Base-by-base conservation (phyloP, 92 coral and sea anemone species). In the Isaurus tuberculatus region DNA sequence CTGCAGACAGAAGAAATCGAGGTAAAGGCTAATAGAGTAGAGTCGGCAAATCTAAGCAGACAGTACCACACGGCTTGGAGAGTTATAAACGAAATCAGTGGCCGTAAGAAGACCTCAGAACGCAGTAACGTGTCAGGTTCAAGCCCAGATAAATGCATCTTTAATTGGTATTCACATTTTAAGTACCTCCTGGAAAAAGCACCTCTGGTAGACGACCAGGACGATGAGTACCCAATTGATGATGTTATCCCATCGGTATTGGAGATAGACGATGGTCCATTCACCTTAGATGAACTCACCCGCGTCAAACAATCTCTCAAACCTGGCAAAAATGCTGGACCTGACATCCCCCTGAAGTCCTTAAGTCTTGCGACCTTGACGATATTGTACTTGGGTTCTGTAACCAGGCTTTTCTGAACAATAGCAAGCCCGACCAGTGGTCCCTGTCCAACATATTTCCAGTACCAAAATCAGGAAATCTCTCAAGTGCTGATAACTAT, bases 91-190 rank as follows among this genome's bases (percentile, higher is more conserved):
- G n/a, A n/a, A n/a, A n/a, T n/a, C n/a, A n/a, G n/a, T n/a, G n/a
- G n/a, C 19, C 33, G 83, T 11, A 75, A 84, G 67, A 65, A 64
- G 43, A 27, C 80, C 8, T 22, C 23, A 15, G 75, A 49, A 14
- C 26, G 84, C 29, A 70, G 64, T 28, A 16, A 57, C 4, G 58
- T 83, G 22, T 58, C 26, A 31, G 87, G 87, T 17, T 32, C 82
- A 22, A 71, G 83, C 67, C 83, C 82, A 5, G 90, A 82, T 19
- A 88, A 87, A 46, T 72, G 90, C 64, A 73, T 87, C 28, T 26
- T 11, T 25, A 58, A 43, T 32, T 83, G 88, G 86, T 73, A 70
- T 9, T 58, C 57, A 23, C 91, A 88, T 33, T 88, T 84, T 42
- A 84, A 79, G 73, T 31, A 84, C 25, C 88, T 78, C 70, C 88